Evolutionary conservation across 2,888 invertebrate species (phyloP).

Genomic region (Automeris io): DNA sequence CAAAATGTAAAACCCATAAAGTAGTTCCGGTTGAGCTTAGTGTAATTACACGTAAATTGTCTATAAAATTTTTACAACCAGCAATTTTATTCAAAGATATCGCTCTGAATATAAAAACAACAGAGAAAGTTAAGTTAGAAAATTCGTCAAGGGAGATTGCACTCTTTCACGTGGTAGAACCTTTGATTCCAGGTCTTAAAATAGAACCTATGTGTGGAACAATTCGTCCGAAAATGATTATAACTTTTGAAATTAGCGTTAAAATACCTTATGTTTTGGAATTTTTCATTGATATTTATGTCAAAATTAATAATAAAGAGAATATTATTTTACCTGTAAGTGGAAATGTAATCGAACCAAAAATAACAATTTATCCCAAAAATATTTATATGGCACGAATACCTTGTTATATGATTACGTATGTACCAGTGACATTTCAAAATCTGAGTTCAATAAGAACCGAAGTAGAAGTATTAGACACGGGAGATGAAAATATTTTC

Average conservation of each 20-base stretch:
- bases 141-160: conserved; percentile 74
- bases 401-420: conserved; percentile 53
- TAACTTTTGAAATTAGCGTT: conserved; percentile 59
- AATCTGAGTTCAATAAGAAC: conserved; percentile 43
- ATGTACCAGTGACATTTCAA: conserved; percentile 55
- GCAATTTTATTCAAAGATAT: conserved; percentile 55
- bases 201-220: conserved; percentile 71
- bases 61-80: conserved; percentile 57
- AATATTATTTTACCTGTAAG: conserved; percentile 53
- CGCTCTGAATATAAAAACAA: conserved; percentile 51
- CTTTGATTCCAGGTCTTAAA: conserved; percentile 57
- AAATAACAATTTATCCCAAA: conserved; percentile 63
- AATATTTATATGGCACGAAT: conserved; percentile 68
- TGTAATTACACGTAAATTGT: conserved; percentile 52
- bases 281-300: conserved; percentile 48
- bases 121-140: conserved; percentile 63
- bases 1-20: conserved; percentile 26
- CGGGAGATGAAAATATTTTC: conserved; percentile 55
- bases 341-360: conserved; percentile 71
- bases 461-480: conserved; percentile 44
- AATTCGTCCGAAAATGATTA: conserved; percentile 66
- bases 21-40: conserved; percentile 47
- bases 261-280: conserved; percentile 62
- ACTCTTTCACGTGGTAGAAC: conserved; percentile 67
- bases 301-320: conserved; percentile 67